phyloP scores from a whole-genome alignment of 2,888 invertebrate genomes.

The Phaedon cochleariae region DNA sequence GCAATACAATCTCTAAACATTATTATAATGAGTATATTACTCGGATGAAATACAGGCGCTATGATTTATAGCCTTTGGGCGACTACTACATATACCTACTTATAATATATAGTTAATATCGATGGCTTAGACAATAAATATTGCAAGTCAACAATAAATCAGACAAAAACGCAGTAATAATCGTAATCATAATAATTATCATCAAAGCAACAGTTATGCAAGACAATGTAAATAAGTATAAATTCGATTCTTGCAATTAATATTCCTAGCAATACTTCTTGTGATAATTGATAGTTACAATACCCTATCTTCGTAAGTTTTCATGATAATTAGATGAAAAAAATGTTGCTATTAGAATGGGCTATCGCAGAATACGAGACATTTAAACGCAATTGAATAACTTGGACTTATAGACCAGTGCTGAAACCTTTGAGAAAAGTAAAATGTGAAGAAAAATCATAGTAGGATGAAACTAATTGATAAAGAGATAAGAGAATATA shows the following conservation, averaged over 20 bases:
- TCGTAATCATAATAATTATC: constrained; percentile 14
- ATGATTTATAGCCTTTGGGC: neutral
- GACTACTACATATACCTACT: neutral
- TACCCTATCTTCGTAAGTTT: no score
- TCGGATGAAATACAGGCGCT: neutral
- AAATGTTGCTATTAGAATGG: no score
- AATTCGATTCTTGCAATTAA: constrained; percentile 17
- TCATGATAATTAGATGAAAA: no score
- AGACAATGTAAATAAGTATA: constrained; percentile 13
- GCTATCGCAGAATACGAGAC: no score
- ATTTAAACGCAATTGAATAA: no score
- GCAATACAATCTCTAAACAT: neutral
- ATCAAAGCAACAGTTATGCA: constrained; percentile 18
- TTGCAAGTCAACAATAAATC: constrained; percentile 11
- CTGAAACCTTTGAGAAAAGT: no score
- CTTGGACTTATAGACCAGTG: no score
- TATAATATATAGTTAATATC: constrained; percentile 17
- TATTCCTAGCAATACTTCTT: no score
- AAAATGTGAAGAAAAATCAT: no score
- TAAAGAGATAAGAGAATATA: no score
- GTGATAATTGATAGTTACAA: no score
- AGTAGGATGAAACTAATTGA: no score
- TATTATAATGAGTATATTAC: neutral
- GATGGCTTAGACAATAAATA: constrained; percentile 17
- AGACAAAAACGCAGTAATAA: constrained; percentile 23